Base-by-base conservation (phyloP, 2,888 invertebrate genomes). In the Brachypalpus laphriformis region DNA sequence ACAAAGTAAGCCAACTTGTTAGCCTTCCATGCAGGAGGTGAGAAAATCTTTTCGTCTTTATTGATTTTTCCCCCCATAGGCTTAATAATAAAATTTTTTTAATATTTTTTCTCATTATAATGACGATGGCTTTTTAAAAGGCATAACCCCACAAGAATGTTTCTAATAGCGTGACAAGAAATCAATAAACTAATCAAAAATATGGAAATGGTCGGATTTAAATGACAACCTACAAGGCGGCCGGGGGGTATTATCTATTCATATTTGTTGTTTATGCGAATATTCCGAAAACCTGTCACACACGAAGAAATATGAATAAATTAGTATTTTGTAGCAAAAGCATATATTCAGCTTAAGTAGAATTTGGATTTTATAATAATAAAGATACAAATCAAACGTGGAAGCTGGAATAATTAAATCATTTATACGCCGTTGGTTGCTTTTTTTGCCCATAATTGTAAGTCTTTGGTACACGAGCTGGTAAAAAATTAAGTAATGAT, bases 41-140 rank as follows among this genome's bases (percentile, higher is more conserved):
- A 51, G 72, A 72, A 49, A 61, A 59, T 61, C 59, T 37, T 34
- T 51, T 59, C 25, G 61, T 16, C 22, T 71, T 71, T 71, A 71
- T 71, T 8, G 71, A 49, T n/a, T 47, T 47, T 8, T 7, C 47
- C 22, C 22, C 22, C 6, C 11, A 42, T n/a, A 49, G 18, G 37
- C 37, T 11, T 37, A 31, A 37, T 22, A 49, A 45, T 34, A 37
- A 66, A 54, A 66, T 34, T 14, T 20, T n/a, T 45, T 61, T 28
- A 11, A n/a, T 47, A 16, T 42, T 31, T 49, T 34, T 9, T 47
- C 47, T 47, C 31, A 47, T 47, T 63, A 16, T 7, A 31, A 45
- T 31, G 28, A 3, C 8, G 28, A 54, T 54, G 28, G 4, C 5
- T 11, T 45, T 47, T 5, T 45, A 63, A 31, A 42, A 45, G 31